Evolutionary conservation across 2,888 invertebrate genomes (phyloP).

Genomic region (Diarsia rubi): DNA sequence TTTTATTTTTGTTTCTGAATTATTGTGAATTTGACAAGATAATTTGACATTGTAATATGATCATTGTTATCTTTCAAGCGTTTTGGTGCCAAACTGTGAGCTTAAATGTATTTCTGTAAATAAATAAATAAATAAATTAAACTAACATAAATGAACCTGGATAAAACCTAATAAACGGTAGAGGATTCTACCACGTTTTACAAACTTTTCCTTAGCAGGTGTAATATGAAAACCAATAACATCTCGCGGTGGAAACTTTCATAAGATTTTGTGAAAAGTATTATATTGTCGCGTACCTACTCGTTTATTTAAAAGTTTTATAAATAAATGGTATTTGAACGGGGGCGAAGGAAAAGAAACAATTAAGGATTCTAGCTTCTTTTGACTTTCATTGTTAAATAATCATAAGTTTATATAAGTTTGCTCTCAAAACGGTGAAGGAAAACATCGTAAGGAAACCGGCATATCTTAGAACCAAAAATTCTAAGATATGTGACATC

Average conservation of each 20-base stretch:
- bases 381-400: neutral
- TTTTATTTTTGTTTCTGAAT: too few relatives aligned
- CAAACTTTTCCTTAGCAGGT: conserved; percentile 33
- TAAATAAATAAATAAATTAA: neutral
- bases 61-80: too few relatives aligned
- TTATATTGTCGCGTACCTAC: conserved; percentile 25
- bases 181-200: conserved; percentile 39
- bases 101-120: too few relatives aligned
- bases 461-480: too few relatives aligned
- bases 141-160: conserved; percentile 2
- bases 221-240: conserved; percentile 57
- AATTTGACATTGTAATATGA: too few relatives aligned
- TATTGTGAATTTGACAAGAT: too few relatives aligned
- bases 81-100: too few relatives aligned
- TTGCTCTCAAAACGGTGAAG: too few relatives aligned
- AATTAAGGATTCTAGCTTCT: neutral
- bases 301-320: conserved; percentile 21
- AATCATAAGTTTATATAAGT: neutral
- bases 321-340: neutral
- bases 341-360: neutral
- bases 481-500: too few relatives aligned
- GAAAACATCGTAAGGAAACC: too few relatives aligned
- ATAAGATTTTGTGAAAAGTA: conserved; percentile 34
- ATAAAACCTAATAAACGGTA: conserved; percentile 15
- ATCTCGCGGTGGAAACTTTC: conserved; percentile 35